Base-by-base conservation (phyloP, 2,888 invertebrate species). In the Apodemia mormo region DNA sequence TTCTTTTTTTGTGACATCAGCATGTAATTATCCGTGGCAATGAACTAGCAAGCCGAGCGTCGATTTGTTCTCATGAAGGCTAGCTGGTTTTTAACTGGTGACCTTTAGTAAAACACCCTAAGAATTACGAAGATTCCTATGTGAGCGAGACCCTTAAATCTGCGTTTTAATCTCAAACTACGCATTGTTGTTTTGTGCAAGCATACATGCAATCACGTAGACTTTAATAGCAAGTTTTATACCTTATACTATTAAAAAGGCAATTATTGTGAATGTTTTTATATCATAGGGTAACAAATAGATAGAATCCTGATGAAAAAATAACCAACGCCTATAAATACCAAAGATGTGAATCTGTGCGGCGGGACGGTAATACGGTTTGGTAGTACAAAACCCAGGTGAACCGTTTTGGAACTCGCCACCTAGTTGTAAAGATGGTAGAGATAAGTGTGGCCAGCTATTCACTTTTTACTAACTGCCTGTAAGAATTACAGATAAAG, bases 61-160 rank as follows among this genome's bases (percentile, higher is more conserved):
- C 77, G 78, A 79, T 81, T 80, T 81, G 76, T 75, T 84, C 80
- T 76, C 80, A 78, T 77, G 80, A 82, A 84, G 82, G 83, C 82
- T 83, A 76, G 76, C 78, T 85, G 90, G 89, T 88, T 91, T 79
- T 90, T 91, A 86, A 90, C 92, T 79, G 77, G 77, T 90, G 89
- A 89, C 92, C 92, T 92, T 92, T 92, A 88, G 52, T 64, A 82
- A 85, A 85, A 84, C 80, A 80, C 83, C 78, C 76, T 75, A 78
- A 82, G 82, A 81, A 80, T 82, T 77, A 80, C 77, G 76, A 78
- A 80, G 83, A 81, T 76, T 79, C 74, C 71, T 52, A 6, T 72
- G 73, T 73, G 75, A 75, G 72, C 74, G 68, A 73, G 58, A 67
- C 70, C 67, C 68, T 72, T 72, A 65, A 64, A 64, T 64, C 61